Evolutionary conservation across 1,140 invertebrate species (phyloP).

Genomic region (Helicoverpa zea): DNA sequence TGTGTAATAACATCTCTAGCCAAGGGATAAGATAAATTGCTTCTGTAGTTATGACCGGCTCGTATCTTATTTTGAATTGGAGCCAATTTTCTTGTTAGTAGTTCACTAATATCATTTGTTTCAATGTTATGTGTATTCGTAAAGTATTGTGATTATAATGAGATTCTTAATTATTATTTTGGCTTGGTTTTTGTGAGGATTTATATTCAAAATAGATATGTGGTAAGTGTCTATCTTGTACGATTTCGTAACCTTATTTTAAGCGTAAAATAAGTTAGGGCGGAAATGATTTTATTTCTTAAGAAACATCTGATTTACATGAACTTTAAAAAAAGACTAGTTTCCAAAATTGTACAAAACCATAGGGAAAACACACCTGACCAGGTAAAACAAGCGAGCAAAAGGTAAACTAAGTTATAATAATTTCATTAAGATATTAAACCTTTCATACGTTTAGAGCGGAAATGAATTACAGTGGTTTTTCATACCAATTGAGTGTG

Average conservation of each 20-base stretch:
- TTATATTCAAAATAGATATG: background rate
- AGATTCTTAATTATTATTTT: background rate
- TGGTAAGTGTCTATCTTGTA: no score
- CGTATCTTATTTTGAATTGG: constrained; percentile 41
- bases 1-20: constrained; percentile 35
- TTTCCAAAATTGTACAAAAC: background rate
- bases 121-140: constrained; percentile 31
- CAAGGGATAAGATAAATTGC: constrained; percentile 41
- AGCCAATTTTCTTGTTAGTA: constrained; percentile 35
- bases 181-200: background rate
- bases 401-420: constrained; percentile 2
- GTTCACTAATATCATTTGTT: constrained; percentile 29
- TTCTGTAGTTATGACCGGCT: constrained; percentile 29
- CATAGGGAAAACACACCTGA: background rate
- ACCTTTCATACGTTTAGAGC: background rate
- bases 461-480: background rate
- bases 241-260: no score
- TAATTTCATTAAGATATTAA: constrained; percentile 27
- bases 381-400: background rate
- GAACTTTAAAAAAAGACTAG: no score
- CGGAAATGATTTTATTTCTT: no score
- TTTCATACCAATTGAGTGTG: constrained; percentile 18
- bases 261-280: no score
- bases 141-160: constrained; percentile 16
- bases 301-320: no score